Conservation (phyloP, 1,140 invertebrate species). For the Panonychus citri region DNA sequence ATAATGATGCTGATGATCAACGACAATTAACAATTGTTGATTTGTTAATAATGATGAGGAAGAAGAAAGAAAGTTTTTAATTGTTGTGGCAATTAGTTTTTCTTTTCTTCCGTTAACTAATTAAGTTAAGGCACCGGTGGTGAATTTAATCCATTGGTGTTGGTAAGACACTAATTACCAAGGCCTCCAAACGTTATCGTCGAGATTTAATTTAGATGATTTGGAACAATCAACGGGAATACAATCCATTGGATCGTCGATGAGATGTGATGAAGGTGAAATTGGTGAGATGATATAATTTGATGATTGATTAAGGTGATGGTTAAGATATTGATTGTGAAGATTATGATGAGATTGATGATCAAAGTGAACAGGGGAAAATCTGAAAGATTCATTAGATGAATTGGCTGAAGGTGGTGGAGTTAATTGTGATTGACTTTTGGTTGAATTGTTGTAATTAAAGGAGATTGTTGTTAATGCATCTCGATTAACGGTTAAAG, state of each 20-base stretch:
- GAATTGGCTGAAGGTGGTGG: not conserved
- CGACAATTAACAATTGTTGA: no score
- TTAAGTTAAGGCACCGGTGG: no score
- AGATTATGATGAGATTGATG: not conserved
- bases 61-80: no score
- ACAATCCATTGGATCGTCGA: slow-evolving; percentile 4
- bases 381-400: not conserved
- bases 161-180: slow-evolving; percentile 1
- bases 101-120: no score
- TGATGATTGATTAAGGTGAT: not conserved
- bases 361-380: not conserved
- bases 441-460: not conserved
- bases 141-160: no score
- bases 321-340: not conserved
- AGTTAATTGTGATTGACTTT: not conserved
- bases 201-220: not conserved
- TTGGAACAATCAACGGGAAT: not conserved
- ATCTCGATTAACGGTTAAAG: not conserved
- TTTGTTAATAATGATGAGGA: no score
- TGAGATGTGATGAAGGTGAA: no score
- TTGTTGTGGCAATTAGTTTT: no score
- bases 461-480: not conserved
- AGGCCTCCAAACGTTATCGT: slow-evolving; percentile 7
- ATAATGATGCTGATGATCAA: no score
- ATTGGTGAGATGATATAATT: no score